Evolutionary conservation across 2,797 vertebrate species (phyloP).

Genomic region (Sebastolobus alascanus): DNA sequence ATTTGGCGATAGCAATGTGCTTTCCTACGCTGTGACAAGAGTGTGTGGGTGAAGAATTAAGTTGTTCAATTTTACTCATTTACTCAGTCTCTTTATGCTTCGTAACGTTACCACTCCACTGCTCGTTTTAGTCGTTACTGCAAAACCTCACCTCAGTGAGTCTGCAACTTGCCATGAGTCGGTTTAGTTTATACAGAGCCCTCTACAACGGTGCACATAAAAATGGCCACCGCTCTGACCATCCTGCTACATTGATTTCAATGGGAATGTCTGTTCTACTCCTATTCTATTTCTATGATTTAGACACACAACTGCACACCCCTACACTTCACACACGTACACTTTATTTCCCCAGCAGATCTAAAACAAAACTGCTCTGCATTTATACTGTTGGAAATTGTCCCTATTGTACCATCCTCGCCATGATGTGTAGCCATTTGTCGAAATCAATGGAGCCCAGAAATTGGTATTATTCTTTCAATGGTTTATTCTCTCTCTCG

Average conservation of each 20-base stretch:
- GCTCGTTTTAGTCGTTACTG: no score
- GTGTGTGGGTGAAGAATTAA: no score
- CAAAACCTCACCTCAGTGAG: no score
- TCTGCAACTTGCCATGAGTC: no score
- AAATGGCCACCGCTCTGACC: neutral
- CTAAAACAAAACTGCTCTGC: conserved; percentile 58
- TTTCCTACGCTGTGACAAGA: no score
- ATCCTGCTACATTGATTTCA: neutral
- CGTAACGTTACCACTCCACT: no score
- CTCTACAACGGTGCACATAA: no score
- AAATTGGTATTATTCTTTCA: conserved; percentile 72
- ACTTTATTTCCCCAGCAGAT: conserved; percentile 44
- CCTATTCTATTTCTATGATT: neutral
- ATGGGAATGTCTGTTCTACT: neutral
- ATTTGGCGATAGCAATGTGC: no score
- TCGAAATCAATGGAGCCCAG: conserved; percentile 73
- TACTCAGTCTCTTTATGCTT: no score
- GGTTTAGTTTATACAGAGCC: no score
- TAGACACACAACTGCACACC: conserved; percentile 23
- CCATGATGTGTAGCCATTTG: conserved; percentile 71
- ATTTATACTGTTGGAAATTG: conserved; percentile 62
- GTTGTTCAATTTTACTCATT: no score
- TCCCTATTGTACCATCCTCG: conserved; percentile 54
- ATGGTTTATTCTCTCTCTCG: conserved; percentile 51
- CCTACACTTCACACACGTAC: neutral